phyloP scores from a whole-genome alignment of 2,888 invertebrate species.

The Trissonchulus sp. region DNA sequence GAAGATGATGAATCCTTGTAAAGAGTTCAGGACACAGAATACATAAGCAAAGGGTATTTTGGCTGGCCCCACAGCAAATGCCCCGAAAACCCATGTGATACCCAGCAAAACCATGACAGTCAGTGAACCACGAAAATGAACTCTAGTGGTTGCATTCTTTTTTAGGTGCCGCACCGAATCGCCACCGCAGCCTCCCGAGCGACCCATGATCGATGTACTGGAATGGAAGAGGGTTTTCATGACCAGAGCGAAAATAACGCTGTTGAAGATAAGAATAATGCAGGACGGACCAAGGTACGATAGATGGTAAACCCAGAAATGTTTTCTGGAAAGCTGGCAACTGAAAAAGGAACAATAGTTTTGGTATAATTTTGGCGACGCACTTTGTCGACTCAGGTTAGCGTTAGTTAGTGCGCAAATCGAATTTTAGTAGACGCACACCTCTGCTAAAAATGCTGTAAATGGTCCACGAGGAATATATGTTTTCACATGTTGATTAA shows the following conservation, averaged over 20 bases:
- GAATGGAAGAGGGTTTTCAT: conserved; percentile 4
- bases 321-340: conserved; percentile 54
- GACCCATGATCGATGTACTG: background rate
- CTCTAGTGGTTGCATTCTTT: background rate
- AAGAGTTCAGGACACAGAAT: conserved; percentile 50
- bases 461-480: too few species aligned
- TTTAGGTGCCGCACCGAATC: background rate
- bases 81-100: conserved; percentile 51
- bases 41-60: conserved; percentile 47
- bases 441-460: too few species aligned
- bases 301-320: conserved; percentile 53
- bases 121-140: conserved; percentile 28
- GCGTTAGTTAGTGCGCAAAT: too few species aligned
- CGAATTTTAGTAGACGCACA: too few species aligned
- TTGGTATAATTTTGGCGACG: too few species aligned
- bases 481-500: too few species aligned
- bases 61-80: conserved; percentile 46
- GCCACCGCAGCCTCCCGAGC: background rate
- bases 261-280: conserved; percentile 53
- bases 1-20: conserved; percentile 52
- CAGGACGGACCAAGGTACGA: conserved; percentile 55
- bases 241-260: conserved; percentile 54
- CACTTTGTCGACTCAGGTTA: too few species aligned
- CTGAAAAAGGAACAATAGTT: too few species aligned
- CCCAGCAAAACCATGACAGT: conserved; percentile 39